Percentiles rank a stretch among this genome's conserved stretches.
phyloP scores from a whole-genome alignment of 2,888 invertebrate species.

The Thumatha senex region DNA sequence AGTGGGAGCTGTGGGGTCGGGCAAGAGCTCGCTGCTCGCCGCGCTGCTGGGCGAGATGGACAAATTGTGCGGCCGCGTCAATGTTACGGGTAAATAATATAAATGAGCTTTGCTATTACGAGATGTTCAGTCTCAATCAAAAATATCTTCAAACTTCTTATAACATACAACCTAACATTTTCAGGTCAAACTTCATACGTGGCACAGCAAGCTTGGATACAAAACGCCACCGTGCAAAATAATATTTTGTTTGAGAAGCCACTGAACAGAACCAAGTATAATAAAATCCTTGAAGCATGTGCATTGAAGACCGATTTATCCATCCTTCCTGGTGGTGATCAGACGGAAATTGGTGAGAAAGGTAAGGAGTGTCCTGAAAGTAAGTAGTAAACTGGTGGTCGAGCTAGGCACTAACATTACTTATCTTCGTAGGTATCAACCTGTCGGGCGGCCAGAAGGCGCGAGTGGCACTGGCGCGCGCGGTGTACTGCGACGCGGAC shows the following conservation, averaged over 20 bases:
- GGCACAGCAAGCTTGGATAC: conserved; percentile 98
- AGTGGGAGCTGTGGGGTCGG: conserved; percentile 94
- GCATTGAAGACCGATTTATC: conserved; percentile 95
- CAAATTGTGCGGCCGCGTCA: conserved; percentile 90
- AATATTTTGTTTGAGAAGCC: conserved; percentile 95
- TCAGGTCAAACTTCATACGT: conserved; percentile 89
- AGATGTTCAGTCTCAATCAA: neutral
- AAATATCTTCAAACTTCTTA: too few relatives aligned
- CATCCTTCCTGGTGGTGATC: conserved; percentile 96
- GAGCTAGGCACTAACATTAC: neutral
- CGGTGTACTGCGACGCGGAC: conserved; percentile 94
- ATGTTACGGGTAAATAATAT: conserved; percentile 70
- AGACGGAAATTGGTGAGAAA: conserved; percentile 99
- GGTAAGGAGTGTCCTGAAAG: conserved; percentile 71
- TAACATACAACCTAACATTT: neutral
- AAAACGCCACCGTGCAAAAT: conserved; percentile 95
- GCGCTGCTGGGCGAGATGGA: conserved; percentile 96
- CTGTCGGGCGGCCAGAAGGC: conserved; percentile 96
- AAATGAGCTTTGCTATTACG: neutral
- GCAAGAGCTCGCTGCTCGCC: conserved; percentile 94
- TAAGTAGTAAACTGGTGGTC: neutral
- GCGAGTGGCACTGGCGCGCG: conserved; percentile 94
- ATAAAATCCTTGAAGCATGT: conserved; percentile 93
- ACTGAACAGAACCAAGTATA: conserved; percentile 88
- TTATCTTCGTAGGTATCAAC: neutral